Conservation (phyloP, 2,797 vertebrate species). For the Phrynocephalus guinanensis region DNA sequence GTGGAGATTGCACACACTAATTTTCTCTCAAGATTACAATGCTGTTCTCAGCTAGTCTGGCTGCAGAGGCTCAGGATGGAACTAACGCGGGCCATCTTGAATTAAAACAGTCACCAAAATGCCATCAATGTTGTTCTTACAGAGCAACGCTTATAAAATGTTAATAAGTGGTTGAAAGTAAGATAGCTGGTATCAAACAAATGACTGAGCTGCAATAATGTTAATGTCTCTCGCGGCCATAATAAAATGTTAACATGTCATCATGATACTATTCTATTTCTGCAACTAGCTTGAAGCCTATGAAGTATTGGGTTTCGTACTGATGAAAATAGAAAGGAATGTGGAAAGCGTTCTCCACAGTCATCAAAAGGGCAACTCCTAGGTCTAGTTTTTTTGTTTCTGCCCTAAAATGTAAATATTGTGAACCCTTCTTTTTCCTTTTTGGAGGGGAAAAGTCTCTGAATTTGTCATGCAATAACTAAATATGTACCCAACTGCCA, state of each 20-base stretch:
- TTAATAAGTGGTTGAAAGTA: not conserved
- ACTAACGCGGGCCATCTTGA: not conserved
- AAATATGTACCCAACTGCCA: not conserved
- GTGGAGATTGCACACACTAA: not conserved
- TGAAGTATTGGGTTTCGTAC: slow-evolving; percentile 20
- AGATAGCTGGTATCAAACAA: not conserved
- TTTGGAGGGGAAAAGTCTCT: not conserved
- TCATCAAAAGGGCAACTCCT: not conserved
- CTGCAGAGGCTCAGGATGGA: not conserved
- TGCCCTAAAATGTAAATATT: not conserved
- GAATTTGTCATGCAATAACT: not conserved
- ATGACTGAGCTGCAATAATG: not conserved
- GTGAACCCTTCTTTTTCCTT: not conserved
- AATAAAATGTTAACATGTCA: slow-evolving; percentile 20
- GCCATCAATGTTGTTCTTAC: not conserved
- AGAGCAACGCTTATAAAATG: not conserved
- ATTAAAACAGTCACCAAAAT: not conserved
- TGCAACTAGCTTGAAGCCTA: not conserved
- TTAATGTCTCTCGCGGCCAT: not conserved
- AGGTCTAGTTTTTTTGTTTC: not conserved
- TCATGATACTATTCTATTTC: slow-evolving; percentile 16
- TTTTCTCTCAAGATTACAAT: not conserved
- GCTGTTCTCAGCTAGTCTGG: not conserved
- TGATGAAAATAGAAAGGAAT: slow-evolving; percentile 13
- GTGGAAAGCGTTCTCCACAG: not conserved